Evolutionary conservation across 2,888 invertebrate species (phyloP).

Genomic region (Idaea dimidiata): DNA sequence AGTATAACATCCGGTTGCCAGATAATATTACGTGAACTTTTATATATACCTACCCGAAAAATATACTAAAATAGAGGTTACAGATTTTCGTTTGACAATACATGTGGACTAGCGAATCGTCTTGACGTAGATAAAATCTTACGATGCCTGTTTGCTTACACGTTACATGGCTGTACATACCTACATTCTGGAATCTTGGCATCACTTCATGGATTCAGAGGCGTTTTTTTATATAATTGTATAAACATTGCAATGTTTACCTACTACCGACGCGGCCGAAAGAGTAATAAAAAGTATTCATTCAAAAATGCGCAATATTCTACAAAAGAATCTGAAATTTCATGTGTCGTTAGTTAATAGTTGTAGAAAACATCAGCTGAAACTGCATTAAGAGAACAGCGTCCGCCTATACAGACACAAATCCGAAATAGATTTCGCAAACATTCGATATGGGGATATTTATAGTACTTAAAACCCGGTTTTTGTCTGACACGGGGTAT

Average conservation of each 20-base stretch:
- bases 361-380: not conserved
- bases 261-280: constrained; percentile 22
- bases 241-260: constrained; percentile 35
- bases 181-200: constrained; percentile 36
- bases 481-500: constrained; percentile 68
- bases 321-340: constrained; percentile 23
- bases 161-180: constrained; percentile 23
- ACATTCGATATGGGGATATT: constrained; percentile 78
- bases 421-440: constrained; percentile 77
- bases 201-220: constrained; percentile 32
- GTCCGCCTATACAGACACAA: constrained; percentile 49
- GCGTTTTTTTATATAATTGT: constrained; percentile 29
- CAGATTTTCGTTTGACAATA: constrained; percentile 39
- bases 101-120: constrained; percentile 27
- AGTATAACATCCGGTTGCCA: constrained; percentile 46
- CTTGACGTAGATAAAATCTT: constrained; percentile 30
- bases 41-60: constrained; percentile 21
- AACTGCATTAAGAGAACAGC: constrained; percentile 7
- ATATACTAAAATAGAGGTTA: constrained; percentile 37
- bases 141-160: constrained; percentile 25
- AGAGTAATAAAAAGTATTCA: not conserved
- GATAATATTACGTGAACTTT: constrained; percentile 27
- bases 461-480: constrained; percentile 77
- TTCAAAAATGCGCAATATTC: not conserved
- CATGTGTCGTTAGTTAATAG: too few species aligned